phyloP scores from a whole-genome alignment of 2,113 vertebrate species.

The Pluvialis apricaria region DNA sequence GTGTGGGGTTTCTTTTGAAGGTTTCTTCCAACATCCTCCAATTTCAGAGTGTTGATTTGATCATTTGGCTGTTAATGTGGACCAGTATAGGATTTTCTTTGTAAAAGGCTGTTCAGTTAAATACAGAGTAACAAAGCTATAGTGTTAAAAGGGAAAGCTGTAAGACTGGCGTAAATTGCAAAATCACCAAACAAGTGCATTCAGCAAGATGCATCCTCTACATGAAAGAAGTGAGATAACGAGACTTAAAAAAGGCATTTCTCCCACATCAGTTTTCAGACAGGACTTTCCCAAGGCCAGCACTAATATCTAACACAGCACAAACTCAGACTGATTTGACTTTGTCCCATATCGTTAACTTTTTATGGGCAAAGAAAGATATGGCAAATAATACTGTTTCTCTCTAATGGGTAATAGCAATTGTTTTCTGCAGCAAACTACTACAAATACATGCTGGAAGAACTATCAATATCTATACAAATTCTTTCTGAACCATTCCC shows the following conservation, averaged over 20 bases:
- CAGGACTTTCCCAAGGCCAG: not conserved
- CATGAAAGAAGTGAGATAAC: not conserved
- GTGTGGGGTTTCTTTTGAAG: not conserved
- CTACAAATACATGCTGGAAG: not conserved
- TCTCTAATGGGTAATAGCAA: not conserved
- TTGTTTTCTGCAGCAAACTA: not conserved
- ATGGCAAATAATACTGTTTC: not conserved
- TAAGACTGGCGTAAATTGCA: not conserved
- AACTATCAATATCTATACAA: not conserved
- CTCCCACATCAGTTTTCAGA: not conserved
- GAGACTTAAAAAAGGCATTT: not conserved
- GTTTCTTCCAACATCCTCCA: not conserved
- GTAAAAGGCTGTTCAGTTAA: not conserved
- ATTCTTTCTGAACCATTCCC: not conserved
- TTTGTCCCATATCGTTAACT: not conserved
- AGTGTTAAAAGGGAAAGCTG: not conserved
- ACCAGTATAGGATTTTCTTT: not conserved
- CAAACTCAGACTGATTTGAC: not conserved
- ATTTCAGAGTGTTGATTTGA: not conserved
- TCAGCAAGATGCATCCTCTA: not conserved
- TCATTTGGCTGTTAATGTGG: not conserved
- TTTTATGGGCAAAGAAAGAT: not conserved
- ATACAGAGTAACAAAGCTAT: not conserved
- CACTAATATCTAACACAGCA: not conserved
- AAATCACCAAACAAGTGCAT: not conserved